Evolutionary conservation across 2,113 vertebrate species (phyloP).

Genomic region (Nothocercus julius): DNA sequence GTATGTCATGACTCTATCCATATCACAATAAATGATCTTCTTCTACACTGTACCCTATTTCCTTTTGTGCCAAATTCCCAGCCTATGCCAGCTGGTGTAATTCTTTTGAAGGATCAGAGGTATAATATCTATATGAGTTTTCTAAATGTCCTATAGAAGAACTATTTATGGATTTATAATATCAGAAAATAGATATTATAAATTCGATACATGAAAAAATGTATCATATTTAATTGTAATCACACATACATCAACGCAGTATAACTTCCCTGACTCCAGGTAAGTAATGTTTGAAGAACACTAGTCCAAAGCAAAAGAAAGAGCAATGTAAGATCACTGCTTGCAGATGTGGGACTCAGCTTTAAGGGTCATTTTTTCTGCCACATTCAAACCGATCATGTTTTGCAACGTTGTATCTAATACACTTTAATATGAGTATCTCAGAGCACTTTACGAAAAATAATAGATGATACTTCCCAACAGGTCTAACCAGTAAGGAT

Average conservation of each 20-base stretch:
- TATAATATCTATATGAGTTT: conserved; percentile 1
- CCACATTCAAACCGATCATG: not conserved
- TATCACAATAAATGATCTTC: conserved; percentile 37
- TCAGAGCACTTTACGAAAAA: conserved; percentile 4
- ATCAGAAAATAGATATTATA: not conserved
- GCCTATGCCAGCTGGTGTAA: not conserved
- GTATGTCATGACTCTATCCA: conserved; percentile 27
- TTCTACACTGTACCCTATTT: conserved; percentile 22
- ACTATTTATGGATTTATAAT: not conserved
- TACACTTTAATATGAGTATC: not conserved
- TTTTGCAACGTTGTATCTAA: not conserved
- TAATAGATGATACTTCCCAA: conserved; percentile 7
- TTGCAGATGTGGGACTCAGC: not conserved
- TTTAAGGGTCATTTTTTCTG: not conserved
- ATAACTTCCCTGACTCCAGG: not conserved
- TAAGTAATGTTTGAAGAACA: not conserved
- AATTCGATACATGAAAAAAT: not conserved
- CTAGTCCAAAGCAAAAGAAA: not conserved
- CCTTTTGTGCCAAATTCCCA: conserved; percentile 38
- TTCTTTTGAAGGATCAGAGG: not conserved
- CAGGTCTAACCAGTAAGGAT: not conserved
- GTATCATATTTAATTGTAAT: not conserved
- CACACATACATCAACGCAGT: not conserved
- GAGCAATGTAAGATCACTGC: not conserved
- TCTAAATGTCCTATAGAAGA: not conserved